Conservation (phyloP, 1,140 invertebrate genomes). For the Penaeus japonicus region DNA sequence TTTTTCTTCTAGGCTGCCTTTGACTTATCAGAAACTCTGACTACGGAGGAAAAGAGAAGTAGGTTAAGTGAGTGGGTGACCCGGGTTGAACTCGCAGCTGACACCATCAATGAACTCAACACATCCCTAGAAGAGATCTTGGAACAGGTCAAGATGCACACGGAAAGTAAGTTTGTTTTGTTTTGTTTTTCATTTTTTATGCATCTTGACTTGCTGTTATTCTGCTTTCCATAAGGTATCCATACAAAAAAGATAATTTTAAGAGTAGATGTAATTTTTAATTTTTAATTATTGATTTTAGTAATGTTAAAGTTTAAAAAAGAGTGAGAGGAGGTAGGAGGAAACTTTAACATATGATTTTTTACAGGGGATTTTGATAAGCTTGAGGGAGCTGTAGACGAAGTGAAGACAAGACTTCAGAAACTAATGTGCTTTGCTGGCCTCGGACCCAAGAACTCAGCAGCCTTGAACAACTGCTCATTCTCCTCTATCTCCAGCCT, state of each 20-base stretch:
- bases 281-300: no score
- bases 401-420: constrained; percentile 10
- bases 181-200: no score
- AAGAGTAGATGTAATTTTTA: no score
- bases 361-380: not conserved
- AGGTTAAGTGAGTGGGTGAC: constrained; percentile 10
- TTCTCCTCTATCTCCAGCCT: not conserved
- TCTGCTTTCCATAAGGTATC: no score
- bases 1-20: not conserved
- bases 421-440: constrained; percentile 21
- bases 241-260: no score
- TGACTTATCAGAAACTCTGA: not conserved
- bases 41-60: not conserved
- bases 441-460: not conserved
- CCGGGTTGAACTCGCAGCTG: constrained; percentile 7
- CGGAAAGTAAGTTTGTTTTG: constrained; percentile 1
- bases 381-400: not conserved
- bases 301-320: no score
- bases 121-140: not conserved
- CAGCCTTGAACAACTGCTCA: not conserved
- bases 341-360: not conserved
- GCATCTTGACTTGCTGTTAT: no score
- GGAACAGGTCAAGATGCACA: not conserved
- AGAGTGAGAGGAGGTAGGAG: no score
- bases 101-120: not conserved